These are phyloP conservation scores for Hypothenemus hampei DNA, from an alignment of 1,140 invertebrate genomes.

Conservation along the genomic window DNA sequence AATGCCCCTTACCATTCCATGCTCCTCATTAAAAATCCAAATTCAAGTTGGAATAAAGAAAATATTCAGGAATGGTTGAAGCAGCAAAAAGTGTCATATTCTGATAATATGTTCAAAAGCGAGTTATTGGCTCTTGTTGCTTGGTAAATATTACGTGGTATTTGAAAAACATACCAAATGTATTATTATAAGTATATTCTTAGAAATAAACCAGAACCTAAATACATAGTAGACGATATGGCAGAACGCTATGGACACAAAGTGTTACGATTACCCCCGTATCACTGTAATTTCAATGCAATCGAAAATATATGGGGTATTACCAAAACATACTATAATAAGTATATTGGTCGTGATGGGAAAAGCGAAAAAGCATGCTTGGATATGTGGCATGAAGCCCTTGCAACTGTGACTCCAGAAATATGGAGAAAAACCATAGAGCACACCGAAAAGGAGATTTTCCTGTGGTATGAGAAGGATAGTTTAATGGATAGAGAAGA, in stretches of 20 bases:
- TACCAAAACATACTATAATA: slow-evolving; percentile 26
- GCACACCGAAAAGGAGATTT: background rate
- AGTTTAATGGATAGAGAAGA: slow-evolving; percentile 1
- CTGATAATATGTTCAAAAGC: too few relatives aligned
- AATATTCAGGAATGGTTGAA: background rate
- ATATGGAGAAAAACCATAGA: background rate
- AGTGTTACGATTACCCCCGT: slow-evolving; percentile 34
- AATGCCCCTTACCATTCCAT: background rate
- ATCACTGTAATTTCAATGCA: slow-evolving; percentile 35
- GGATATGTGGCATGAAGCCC: slow-evolving; percentile 1
- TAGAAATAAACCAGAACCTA: background rate
- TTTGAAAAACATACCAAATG: background rate
- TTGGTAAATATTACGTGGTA: background rate
- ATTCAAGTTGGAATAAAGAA: background rate
- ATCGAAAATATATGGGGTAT: slow-evolving; percentile 36
- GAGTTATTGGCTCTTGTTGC: background rate
- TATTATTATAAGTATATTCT: background rate
- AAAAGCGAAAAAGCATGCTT: background rate
- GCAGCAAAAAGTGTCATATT: background rate
- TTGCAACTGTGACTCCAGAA: background rate
- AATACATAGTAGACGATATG: slow-evolving; percentile 9
- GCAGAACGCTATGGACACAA: slow-evolving; percentile 16
- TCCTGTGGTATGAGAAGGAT: slow-evolving; percentile 4
- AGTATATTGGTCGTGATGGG: slow-evolving; percentile 10
- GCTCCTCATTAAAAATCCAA: background rate